phyloP scores from a whole-genome alignment of 2,888 invertebrate genomes.

The Hyppa rectilinea region DNA sequence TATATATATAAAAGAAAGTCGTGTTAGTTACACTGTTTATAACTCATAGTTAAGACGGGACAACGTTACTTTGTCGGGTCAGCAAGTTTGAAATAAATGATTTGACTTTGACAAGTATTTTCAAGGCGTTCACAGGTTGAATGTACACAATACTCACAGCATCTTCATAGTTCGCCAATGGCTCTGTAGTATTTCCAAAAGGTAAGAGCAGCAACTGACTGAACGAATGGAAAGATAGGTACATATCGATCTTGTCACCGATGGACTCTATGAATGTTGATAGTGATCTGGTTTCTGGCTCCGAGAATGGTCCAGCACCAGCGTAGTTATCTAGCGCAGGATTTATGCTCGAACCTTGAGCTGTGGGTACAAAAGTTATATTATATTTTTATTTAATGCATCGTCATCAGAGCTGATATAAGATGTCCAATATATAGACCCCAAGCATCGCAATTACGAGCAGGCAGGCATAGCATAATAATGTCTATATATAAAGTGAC shows the following conservation, averaged over 20 bases:
- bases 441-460: too few species aligned
- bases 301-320: conserved; percentile 90
- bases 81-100: too few species aligned
- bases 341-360: conserved; percentile 78
- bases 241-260: conserved; percentile 80
- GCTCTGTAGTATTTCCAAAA: conserved; percentile 81
- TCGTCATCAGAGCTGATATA: background rate
- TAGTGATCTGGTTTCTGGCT: conserved; percentile 86
- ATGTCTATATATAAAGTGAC: too few species aligned
- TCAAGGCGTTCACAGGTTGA: background rate
- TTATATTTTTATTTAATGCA: background rate
- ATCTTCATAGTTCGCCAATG: conserved; percentile 75
- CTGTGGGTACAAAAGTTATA: conserved; percentile 67
- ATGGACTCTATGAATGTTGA: conserved; percentile 71
- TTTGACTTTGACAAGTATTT: too few species aligned
- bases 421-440: too few species aligned
- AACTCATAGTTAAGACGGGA: too few species aligned
- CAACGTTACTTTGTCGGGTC: too few species aligned
- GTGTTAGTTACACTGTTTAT: too few species aligned
- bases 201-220: conserved; percentile 93
- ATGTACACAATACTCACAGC: conserved; percentile 67
- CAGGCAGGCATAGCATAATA: too few species aligned
- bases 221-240: conserved; percentile 92
- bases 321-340: conserved; percentile 87
- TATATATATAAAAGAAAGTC: too few species aligned